Conservation (phyloP, 2,113 vertebrate species). For the Lampris megalopsis region DNA sequence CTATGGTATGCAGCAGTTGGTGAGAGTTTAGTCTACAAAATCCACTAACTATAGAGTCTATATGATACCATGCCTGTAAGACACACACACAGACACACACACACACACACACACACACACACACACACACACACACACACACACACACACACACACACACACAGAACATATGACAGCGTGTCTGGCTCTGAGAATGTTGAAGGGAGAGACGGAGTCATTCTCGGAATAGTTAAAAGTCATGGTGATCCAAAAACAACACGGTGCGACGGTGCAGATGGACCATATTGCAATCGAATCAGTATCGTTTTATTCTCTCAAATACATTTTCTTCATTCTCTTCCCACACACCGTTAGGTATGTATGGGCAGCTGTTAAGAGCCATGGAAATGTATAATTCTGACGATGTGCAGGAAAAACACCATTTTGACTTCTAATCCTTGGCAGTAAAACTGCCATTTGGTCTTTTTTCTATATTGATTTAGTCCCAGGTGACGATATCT, state of each 20-base stretch:
- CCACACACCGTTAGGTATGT: too few relatives aligned
- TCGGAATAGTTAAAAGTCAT: not conserved
- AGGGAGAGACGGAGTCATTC: not conserved
- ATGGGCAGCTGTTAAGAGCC: too few relatives aligned
- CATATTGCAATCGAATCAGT: not conserved
- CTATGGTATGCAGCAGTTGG: constrained; percentile 47
- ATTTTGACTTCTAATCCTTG: too few relatives aligned
- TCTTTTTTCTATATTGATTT: too few relatives aligned
- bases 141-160: constrained; percentile 13
- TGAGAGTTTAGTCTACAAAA: constrained; percentile 58
- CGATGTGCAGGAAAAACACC: too few relatives aligned
- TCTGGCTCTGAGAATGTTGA: constrained; percentile 25
- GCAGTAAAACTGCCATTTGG: too few relatives aligned
- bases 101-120: constrained; percentile 2
- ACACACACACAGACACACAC: not conserved
- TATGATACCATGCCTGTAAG: constrained; percentile 16
- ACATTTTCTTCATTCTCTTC: too few relatives aligned
- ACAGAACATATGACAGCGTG: constrained; percentile 21
- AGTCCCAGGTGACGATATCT: too few relatives aligned
- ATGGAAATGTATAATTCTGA: too few relatives aligned
- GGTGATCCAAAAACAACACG: not conserved
- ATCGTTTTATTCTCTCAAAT: too few relatives aligned
- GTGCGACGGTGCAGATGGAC: not conserved
- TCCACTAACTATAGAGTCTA: constrained; percentile 36
- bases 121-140: constrained; percentile 36